Evolutionary conservation across 2,888 invertebrate species (phyloP).

Genomic region (Poecilus cupreus): DNA sequence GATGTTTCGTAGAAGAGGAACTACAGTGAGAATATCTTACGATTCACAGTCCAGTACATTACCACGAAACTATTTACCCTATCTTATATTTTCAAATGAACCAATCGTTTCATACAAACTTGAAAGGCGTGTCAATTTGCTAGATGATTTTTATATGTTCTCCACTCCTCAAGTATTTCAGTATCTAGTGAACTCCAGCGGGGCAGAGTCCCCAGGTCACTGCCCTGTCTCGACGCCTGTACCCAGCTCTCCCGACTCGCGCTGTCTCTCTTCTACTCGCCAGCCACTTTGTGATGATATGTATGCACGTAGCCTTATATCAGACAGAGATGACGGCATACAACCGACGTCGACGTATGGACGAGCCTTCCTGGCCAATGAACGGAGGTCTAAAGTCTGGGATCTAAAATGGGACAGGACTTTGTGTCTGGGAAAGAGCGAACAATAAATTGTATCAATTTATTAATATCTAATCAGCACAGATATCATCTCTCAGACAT

Average conservation of each 20-base stretch:
- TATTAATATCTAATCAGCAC: too few relatives aligned
- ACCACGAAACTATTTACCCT: too few relatives aligned
- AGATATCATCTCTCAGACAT: too few relatives aligned
- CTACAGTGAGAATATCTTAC: too few relatives aligned
- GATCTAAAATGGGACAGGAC: not conserved
- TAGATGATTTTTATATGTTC: not conserved
- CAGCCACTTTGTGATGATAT: not conserved
- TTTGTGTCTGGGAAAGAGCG: not conserved
- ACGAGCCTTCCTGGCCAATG: conserved; percentile 6
- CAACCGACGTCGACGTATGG: not conserved
- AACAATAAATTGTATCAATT: too few relatives aligned
- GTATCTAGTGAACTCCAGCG: not conserved
- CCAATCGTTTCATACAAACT: too few relatives aligned
- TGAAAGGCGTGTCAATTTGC: too few relatives aligned
- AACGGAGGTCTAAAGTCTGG: not conserved
- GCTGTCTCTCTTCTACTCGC: not conserved
- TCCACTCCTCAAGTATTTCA: too few relatives aligned
- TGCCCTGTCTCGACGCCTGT: conserved; percentile 54
- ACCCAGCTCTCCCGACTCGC: not conserved
- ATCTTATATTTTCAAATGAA: too few relatives aligned
- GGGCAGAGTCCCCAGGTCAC: conserved; percentile 45
- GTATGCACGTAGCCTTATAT: conserved; percentile 10
- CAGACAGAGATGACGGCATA: not conserved
- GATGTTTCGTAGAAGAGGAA: too few relatives aligned
- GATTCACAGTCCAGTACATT: too few relatives aligned